A percentile compares a stretch with the other conserved stretches of the same genome.
phyloP scores from a whole-genome alignment of 2,113 vertebrate genomes.

The Sturnira hondurensis region DNA sequence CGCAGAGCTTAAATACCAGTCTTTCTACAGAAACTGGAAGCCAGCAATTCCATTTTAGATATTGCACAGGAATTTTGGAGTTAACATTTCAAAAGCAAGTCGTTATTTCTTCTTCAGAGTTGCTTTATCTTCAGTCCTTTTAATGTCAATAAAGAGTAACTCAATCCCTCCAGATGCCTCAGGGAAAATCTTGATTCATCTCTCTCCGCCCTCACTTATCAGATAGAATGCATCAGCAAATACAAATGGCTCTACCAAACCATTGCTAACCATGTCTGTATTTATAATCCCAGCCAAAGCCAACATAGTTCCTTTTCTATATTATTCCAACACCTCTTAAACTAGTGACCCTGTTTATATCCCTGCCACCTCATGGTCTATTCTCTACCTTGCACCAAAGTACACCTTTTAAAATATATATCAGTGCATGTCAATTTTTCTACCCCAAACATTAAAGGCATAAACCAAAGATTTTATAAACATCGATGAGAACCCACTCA shows the following conservation, averaged over 20 bases:
- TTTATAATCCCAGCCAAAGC: not conserved
- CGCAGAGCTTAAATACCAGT: not conserved
- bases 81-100: not conserved
- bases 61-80: not conserved
- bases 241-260: not conserved
- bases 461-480: not conserved
- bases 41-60: not conserved
- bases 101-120: not conserved
- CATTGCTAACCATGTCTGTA: not conserved
- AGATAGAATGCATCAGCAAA: not conserved
- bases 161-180: not conserved
- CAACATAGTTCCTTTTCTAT: not conserved
- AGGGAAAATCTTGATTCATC: not conserved
- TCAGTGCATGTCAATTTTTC: not conserved
- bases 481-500: not conserved
- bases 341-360: not conserved
- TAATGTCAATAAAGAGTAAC: not conserved
- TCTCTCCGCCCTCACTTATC: fast-evolving
- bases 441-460: not conserved
- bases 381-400: not conserved
- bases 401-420: not conserved
- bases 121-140: not conserved
- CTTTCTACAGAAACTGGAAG: not conserved
- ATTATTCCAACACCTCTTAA: not conserved
- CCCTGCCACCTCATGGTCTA: not conserved